Base-by-base conservation (phyloP, 2,113 vertebrate genomes). In the Lasiurus borealis region DNA sequence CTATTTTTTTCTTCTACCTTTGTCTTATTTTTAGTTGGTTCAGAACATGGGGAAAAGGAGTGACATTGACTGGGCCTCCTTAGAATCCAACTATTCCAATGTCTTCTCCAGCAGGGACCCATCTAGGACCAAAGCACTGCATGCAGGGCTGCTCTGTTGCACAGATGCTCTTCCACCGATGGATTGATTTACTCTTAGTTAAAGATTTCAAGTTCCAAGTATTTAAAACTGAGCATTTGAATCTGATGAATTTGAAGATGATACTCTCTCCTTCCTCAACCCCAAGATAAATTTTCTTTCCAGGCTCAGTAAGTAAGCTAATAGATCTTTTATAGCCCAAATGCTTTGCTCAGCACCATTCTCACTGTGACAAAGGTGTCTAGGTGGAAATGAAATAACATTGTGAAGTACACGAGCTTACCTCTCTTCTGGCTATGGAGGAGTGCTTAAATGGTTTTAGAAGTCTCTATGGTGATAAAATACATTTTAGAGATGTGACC, bases 171-270 rank as follows among this genome's bases (percentile, higher is more conserved):
- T 94, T 75, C n/a, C 59, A 66, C 8, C 15, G 73, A 48, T n/a
- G 44, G 9, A 77, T 19, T 50, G 59, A 50, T 66, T 12, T 36
- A 81, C 44, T 92, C 1, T 69, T 52, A n/a, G 14, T 34, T 90
- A 57, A 69, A 92, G n/a, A 69, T 31, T 91, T 83, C 23, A 87
- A 50, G 83, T 90, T 85, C 77, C 29, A 78, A 73, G 52, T 84
- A 48, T 76, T 94, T 91, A 34, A 82, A 69, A 80, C 31, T 9
- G 34, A 87, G 34, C 15, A 40, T 72, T 91, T 92, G 27, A 69
- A 73, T 81, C n/a, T 75, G 11, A 52, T 71, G 15, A 96, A 81
- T 87, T 93, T 94, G 29, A 90, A 80, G 46, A 88, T 90, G 59
- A 31, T 5, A 81, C 0, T 57, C 54, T 18, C 19, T 57, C 6